These are phyloP conservation scores for Otolemur garnettii DNA, from an alignment of 2,113 vertebrate species.

Conservation along the genomic window DNA sequence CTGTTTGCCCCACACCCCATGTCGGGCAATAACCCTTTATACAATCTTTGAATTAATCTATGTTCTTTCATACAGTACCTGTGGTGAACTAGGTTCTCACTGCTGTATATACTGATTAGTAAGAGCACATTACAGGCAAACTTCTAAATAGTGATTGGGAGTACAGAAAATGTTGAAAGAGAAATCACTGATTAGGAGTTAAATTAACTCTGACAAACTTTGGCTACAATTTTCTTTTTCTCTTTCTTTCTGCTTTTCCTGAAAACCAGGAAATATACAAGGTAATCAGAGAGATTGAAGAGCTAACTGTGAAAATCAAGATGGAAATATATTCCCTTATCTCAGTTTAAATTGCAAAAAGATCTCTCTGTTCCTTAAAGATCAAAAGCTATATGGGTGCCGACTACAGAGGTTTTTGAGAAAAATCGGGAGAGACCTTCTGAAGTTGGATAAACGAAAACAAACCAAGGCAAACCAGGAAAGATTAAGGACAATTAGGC, in stretches of 20 bases:
- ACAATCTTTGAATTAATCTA: neutral
- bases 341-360: neutral
- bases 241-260: neutral
- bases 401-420: neutral
- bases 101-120: neutral
- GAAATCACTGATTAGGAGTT: neutral
- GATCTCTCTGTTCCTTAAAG: neutral
- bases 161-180: neutral
- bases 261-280: neutral
- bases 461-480: neutral
- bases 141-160: slow-evolving; percentile 7
- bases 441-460: neutral
- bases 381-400: neutral
- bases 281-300: neutral
- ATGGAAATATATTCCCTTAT: neutral
- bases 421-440: neutral
- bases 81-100: neutral
- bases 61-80: neutral
- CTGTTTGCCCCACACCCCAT: neutral
- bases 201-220: neutral
- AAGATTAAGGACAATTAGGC: neutral
- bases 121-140: neutral
- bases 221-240: neutral
- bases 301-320: neutral
- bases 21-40: neutral